These are phyloP conservation scores for Synergus laeviventris DNA, from an alignment of 2,888 invertebrate genomes.

Conservation along the genomic window DNA sequence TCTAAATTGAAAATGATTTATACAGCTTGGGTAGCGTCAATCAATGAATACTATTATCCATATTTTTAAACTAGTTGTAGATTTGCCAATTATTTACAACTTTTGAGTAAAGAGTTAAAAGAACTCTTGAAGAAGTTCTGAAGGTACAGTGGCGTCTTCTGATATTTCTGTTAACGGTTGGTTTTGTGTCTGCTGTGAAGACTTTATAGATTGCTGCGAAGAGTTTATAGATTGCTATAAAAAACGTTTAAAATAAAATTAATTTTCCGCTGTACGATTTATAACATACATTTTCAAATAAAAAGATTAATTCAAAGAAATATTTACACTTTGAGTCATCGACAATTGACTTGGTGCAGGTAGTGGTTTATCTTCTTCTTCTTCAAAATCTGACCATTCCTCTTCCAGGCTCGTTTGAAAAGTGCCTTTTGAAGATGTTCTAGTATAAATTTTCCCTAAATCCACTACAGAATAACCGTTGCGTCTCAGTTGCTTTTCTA, in stretches of 20 bases:
- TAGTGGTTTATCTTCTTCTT: background rate
- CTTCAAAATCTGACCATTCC: slow-evolving; percentile 33
- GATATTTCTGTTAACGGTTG: background rate
- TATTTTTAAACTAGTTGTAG: background rate
- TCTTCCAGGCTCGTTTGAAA: slow-evolving; percentile 24
- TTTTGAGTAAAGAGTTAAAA: slow-evolving; percentile 8
- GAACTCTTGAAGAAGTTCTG: slow-evolving; percentile 4
- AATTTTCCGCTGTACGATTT: background rate
- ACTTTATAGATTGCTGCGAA: background rate
- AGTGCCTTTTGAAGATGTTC: slow-evolving; percentile 14
- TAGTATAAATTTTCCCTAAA: slow-evolving; percentile 78
- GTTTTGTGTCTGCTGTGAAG: background rate
- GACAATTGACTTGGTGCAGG: slow-evolving; percentile 4
- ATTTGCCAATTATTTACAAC: slow-evolving; percentile 20
- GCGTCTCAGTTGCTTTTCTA: slow-evolving; percentile 82
- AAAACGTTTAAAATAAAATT: background rate
- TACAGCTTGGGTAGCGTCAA: background rate
- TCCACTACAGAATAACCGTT: slow-evolving; percentile 85
- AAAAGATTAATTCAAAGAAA: background rate
- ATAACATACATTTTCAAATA: background rate
- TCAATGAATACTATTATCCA: background rate
- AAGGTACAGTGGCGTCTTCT: slow-evolving; percentile 7
- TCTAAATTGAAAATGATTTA: background rate
- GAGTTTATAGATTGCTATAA: background rate
- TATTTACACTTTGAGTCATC: slow-evolving; percentile 10